These are phyloP conservation scores for Willisornis vidua DNA, from an alignment of 2,113 vertebrate species.

Conservation along the genomic window DNA sequence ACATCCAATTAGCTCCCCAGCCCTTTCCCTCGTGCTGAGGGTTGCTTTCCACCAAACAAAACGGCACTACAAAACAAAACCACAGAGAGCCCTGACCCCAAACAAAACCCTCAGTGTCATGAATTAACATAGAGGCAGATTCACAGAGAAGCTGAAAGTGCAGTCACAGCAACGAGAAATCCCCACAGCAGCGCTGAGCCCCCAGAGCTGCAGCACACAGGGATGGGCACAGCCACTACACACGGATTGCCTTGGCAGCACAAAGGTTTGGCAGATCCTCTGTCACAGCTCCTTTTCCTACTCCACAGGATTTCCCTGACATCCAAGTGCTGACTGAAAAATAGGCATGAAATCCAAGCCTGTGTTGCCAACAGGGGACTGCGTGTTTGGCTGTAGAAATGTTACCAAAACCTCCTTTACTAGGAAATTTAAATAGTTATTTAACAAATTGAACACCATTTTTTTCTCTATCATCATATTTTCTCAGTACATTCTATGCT, in stretches of 20 bases:
- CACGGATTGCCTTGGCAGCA: background rate
- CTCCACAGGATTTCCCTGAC: background rate
- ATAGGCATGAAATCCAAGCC: background rate
- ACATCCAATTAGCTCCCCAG: background rate
- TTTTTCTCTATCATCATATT: background rate
- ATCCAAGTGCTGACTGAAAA: background rate
- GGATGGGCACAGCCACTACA: rapidly evolving
- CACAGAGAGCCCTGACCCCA: background rate
- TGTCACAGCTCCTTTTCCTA: rapidly evolving
- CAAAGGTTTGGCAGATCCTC: background rate
- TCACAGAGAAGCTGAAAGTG: background rate
- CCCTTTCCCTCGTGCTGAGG: background rate
- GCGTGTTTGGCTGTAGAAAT: background rate
- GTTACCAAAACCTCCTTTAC: background rate
- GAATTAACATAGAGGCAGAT: background rate
- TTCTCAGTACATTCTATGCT: background rate
- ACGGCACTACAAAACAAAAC: background rate
- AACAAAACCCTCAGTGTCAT: background rate
- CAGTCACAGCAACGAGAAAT: background rate
- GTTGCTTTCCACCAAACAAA: background rate
- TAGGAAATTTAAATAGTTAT: background rate
- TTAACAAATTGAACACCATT: background rate
- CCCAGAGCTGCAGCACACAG: background rate
- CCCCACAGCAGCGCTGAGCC: rapidly evolving
- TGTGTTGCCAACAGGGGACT: rapidly evolving